Evolutionary conservation across 2,797 vertebrate species (phyloP), one percentile per base, ranked within the genome.

Genomic region (Helicolenus hilgendorfi): DNA sequence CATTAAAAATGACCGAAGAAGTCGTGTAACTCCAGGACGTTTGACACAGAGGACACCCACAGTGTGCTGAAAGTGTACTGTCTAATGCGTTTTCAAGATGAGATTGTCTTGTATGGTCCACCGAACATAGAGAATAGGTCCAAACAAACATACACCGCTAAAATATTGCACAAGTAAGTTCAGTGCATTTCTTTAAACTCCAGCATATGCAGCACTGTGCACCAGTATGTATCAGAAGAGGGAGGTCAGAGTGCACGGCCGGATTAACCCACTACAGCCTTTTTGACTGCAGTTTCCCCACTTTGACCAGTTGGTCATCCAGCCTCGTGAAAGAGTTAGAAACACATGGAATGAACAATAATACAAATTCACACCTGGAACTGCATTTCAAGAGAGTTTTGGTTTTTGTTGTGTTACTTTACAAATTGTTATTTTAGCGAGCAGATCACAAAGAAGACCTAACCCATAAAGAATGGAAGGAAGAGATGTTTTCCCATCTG

Each of bases 111-210:
- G 29, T 13, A 53, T 58, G 31, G 62, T 74, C 70, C 45, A 64
- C 7, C 11, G 15, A 77, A 38, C 55, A 72, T 22, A 53, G 8
- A 53, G 1, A 22, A 72, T 45, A 77, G 11, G n/a, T 68, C 64
- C 27, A 15, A 75, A 71, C 7, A 71, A 71, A 71, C 62, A 87
- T 87, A 77, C 56, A 83, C 35, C 14, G 24, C 11, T 20, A 62
- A 45, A 29, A 81, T 74, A 74, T 38, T 75, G 22, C 53, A 74
- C 68, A 64, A 71, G 29, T 45, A 71, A 85, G 24, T 41, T 75
- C 26, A 67, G 38, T 73, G 53, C 45, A 79, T 81, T 62, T 77
- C 31, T 72, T 67, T 22, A 35, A 62, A 75, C 59, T 41, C 14
- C 56, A 74, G 31, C 18, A 5, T 7, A 5, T 60, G 41, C 11